phyloP scores from a whole-genome alignment of 2,797 vertebrate species.

The Sphaeramia orbicularis region DNA sequence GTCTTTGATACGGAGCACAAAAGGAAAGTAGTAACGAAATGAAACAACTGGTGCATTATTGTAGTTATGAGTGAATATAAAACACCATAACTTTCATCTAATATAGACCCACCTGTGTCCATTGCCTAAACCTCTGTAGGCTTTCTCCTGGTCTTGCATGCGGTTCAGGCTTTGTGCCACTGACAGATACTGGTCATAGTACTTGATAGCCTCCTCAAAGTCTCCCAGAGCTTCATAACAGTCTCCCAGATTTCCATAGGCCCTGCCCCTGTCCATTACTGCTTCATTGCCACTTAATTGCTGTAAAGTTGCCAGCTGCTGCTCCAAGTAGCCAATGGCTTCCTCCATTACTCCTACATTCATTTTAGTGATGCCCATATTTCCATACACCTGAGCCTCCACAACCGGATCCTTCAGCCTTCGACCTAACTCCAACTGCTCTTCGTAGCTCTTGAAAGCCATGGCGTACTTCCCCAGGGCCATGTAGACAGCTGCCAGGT shows the following conservation, averaged over 20 bases:
- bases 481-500: conserved; percentile 98
- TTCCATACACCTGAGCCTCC: conserved; percentile 97
- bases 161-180: conserved; percentile 96
- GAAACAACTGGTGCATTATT: not conserved
- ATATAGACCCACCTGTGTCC: conserved; percentile 86
- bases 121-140: conserved; percentile 95
- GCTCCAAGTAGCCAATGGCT: conserved; percentile 97
- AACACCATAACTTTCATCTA: conserved; percentile 10
- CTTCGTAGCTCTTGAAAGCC: conserved; percentile 98
- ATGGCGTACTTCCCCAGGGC: conserved; percentile 96
- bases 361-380: conserved; percentile 99
- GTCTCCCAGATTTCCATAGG: conserved; percentile 96
- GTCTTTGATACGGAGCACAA: conserved; percentile 51
- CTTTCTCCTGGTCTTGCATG: conserved; percentile 98
- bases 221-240: conserved; percentile 97
- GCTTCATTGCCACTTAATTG: conserved; percentile 95
- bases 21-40: conserved; percentile 28
- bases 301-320: conserved; percentile 96
- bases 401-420: conserved; percentile 91
- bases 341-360: conserved; percentile 98
- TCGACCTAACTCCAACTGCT: conserved; percentile 94
- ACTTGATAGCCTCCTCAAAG: conserved; percentile 97
- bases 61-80: not conserved
- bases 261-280: conserved; percentile 93
- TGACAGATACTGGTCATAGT: conserved; percentile 96